phyloP scores from a whole-genome alignment of 2,888 invertebrate genomes.

The Ceriagrion tenellum region DNA sequence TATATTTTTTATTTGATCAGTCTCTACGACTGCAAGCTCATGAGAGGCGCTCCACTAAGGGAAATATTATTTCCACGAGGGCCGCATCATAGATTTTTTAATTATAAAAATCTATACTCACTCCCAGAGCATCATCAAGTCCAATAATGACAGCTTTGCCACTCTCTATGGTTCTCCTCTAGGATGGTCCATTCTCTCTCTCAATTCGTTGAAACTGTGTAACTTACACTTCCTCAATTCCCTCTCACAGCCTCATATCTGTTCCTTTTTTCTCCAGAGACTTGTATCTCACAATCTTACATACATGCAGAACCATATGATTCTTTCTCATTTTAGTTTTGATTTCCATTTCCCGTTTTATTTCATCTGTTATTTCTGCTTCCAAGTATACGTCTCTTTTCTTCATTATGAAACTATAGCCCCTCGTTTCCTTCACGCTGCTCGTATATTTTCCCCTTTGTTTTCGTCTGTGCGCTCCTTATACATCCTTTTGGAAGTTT shows the following conservation, averaged over 20 bases:
- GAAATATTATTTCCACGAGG: too few species aligned
- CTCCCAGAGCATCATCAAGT: too few species aligned
- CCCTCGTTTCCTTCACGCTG: not conserved
- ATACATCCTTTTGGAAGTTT: not conserved
- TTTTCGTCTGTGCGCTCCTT: not conserved
- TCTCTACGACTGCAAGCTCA: too few species aligned
- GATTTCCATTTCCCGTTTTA: not conserved
- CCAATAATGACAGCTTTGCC: too few species aligned
- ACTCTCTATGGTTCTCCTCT: too few species aligned
- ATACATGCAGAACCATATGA: not conserved
- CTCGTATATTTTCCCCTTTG: not conserved
- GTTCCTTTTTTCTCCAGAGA: not conserved
- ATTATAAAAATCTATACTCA: too few species aligned
- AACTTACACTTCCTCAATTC: not conserved
- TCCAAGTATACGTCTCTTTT: not conserved
- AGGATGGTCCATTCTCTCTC: not conserved
- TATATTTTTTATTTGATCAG: too few species aligned
- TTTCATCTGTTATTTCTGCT: not conserved
- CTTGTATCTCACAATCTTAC: not conserved
- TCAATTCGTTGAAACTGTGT: not conserved
- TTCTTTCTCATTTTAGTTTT: not conserved
- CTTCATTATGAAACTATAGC: not conserved
- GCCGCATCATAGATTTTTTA: too few species aligned
- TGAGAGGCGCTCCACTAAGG: too few species aligned
- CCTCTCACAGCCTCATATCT: not conserved